phyloP scores from a whole-genome alignment of 2,797 vertebrate genomes.

The Scyliorhinus canicula region DNA sequence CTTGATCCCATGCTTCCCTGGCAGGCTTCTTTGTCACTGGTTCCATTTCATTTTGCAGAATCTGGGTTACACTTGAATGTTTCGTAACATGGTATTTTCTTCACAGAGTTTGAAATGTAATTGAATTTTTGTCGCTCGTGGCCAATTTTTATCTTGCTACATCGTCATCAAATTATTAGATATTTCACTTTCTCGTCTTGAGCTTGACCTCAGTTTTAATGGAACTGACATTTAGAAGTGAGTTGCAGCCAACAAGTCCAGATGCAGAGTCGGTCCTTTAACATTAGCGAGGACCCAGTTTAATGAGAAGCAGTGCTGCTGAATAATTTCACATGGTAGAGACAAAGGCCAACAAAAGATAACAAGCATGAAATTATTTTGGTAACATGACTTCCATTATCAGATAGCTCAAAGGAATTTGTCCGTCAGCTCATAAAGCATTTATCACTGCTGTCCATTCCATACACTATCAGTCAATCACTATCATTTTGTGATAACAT shows the following conservation, averaged over 20 bases:
- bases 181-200: slow-evolving; percentile 9
- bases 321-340: background rate
- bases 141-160: slow-evolving; percentile 20
- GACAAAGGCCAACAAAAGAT: slow-evolving; percentile 1
- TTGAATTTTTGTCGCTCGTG: background rate
- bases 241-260: background rate
- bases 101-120: background rate
- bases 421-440: background rate
- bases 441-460: background rate
- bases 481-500: background rate
- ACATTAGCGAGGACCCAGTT: no score
- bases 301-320: slow-evolving; percentile 17
- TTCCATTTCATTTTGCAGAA: background rate
- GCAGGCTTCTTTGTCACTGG: background rate
- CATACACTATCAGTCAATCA: background rate
- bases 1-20: background rate
- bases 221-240: background rate
- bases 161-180: slow-evolving; percentile 7
- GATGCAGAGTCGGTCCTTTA: background rate
- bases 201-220: slow-evolving; percentile 29
- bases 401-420: background rate
- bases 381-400: background rate
- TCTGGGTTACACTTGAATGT: background rate
- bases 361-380: background rate
- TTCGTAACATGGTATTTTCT: background rate